Evolutionary conservation across 2,797 vertebrate genomes (phyloP), one percentile per base, ranked within the genome.

Genomic region (Danionella dracula): DNA sequence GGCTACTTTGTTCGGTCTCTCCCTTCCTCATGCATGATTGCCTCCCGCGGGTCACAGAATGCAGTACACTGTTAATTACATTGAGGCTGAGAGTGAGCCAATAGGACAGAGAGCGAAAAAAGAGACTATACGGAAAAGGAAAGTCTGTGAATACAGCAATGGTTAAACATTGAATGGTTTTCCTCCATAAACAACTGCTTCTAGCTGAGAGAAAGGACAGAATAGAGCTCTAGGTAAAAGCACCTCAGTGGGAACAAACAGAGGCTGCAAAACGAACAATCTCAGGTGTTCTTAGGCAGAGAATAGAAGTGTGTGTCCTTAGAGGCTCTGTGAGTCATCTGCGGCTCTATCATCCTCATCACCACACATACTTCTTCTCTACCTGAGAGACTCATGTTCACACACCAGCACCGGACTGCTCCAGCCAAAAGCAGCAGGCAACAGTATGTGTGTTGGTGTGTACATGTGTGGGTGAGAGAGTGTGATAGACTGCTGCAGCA

Each of bases 51-150:
- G 81, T 81, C 81, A 82, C 76, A 65, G 75, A 79, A 82, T 68
- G 31, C 75, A 68, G 79, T 81, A 75, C 76, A 73, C 79, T 77
- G 75, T 83, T 88, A 86, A 88, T 88, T 86, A 86, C 84, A 67
- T 76, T 59, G 17, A 48, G 38, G 34, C 44, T 31, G 54, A 64
- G 46, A 59, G 38, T 34, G n/a, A 65, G 46, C 10, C 15, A 4
- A 16, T 45, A 0, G 10, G 27, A 35, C 21, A 59, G 13, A 44
- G 23, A 53, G 23, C 17, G 17, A 45, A 31, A 44, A 2, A 8
- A 15, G 29, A 21, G 23, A 35, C 19, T 37, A 13, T 27, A 31
- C 35, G 60, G n/a, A 56, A 42, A 40, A 42, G 51, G 8, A 55
- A 38, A 45, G 21, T 49, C 32, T 8, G 37, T 38, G 37, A 60